phyloP scores from a whole-genome alignment of 2,888 invertebrate genomes.

The Dynastes grantii region DNA sequence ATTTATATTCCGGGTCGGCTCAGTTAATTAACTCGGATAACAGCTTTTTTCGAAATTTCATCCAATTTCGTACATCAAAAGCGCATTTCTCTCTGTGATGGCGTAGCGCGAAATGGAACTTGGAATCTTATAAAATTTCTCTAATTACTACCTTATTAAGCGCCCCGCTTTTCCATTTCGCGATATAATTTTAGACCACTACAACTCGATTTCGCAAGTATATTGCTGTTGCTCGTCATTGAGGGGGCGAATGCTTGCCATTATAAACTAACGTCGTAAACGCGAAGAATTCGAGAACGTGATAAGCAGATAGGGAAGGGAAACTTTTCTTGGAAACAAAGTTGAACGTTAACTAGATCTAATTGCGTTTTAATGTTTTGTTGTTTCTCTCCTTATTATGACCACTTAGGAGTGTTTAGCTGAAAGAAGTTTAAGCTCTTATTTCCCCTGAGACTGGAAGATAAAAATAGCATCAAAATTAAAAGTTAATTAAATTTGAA shows the following conservation, averaged over 20 bases:
- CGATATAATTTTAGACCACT: constrained; percentile 13
- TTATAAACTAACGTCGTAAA: constrained; percentile 20
- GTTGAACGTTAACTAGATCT: constrained; percentile 3
- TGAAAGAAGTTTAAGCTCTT: neutral
- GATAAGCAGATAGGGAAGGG: neutral
- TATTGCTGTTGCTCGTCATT: neutral
- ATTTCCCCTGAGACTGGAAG: neutral
- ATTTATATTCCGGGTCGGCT: neutral
- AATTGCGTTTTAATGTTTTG: constrained; percentile 18
- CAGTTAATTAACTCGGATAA: constrained; percentile 16
- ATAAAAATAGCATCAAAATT: too few species aligned
- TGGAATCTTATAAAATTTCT: neutral
- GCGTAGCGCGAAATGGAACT: neutral
- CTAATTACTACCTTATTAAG: constrained; percentile 17
- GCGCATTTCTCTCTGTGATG: neutral
- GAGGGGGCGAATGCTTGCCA: neutral
- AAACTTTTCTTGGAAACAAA: constrained; percentile 6
- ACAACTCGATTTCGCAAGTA: neutral
- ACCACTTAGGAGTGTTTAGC: neutral
- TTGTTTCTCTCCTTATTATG: constrained; percentile 11
- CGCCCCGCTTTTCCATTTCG: neutral
- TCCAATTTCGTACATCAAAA: neutral
- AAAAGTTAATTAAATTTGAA: too few species aligned
- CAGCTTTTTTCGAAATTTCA: constrained; percentile 1
- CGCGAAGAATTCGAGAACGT: neutral